A percentile compares a stretch with the other conserved stretches of the same genome.
phyloP scores from a whole-genome alignment of 2,888 invertebrate genomes.

The Hetaerina titia region DNA sequence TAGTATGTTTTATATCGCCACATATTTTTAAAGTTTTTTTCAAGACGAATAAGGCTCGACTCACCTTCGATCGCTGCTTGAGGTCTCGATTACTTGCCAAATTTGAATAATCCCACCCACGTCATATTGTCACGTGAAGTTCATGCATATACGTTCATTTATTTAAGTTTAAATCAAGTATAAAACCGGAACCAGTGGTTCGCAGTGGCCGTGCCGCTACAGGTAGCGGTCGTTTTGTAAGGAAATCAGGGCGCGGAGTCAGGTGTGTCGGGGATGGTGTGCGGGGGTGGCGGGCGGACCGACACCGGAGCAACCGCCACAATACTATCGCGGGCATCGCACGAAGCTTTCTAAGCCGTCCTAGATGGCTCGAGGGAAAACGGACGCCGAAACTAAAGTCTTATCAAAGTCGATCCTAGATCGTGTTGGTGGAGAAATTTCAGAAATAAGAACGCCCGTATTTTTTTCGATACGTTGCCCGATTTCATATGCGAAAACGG shows the following conservation, averaged over 20 bases:
- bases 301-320: neutral
- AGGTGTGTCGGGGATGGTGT: neutral
- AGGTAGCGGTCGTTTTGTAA: too few relatives aligned
- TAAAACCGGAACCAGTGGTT: too few relatives aligned
- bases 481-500: neutral
- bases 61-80: too few relatives aligned
- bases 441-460: neutral
- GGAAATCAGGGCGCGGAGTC: neutral
- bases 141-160: too few relatives aligned
- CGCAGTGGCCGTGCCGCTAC: too few relatives aligned
- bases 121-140: too few relatives aligned
- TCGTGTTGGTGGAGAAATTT: neutral
- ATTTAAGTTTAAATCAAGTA: too few relatives aligned
- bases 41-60: too few relatives aligned
- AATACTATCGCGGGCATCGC: neutral
- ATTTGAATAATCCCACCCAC: too few relatives aligned
- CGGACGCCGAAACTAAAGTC: neutral
- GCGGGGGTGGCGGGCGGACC: neutral
- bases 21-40: too few relatives aligned
- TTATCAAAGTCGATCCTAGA: neutral
- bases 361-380: neutral
- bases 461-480: neutral
- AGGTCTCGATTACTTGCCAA: too few relatives aligned
- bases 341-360: neutral
- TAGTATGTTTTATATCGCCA: too few relatives aligned